These are phyloP conservation scores for Brachionus rubens DNA, from an alignment of 1,140 invertebrate species.

Conservation along the genomic window DNA sequence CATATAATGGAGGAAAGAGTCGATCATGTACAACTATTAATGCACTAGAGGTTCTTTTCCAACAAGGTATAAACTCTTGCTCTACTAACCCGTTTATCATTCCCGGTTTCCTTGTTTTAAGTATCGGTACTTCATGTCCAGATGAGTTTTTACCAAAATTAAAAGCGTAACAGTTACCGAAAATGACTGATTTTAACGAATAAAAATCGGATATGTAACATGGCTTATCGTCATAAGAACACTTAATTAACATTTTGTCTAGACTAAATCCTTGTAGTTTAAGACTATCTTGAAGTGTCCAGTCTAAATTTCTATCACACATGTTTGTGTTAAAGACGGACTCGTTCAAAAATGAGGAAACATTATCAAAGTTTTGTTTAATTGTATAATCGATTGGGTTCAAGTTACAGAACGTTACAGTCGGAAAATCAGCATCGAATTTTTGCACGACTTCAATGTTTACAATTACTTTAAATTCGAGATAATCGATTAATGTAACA, in stretches of 20 bases:
- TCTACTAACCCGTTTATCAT: constrained; percentile 1
- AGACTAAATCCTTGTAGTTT: background rate
- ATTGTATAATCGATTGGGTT: constrained; percentile 27
- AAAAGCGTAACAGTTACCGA: constrained; percentile 30
- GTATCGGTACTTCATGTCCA: background rate
- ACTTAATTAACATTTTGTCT: background rate
- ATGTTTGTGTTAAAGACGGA: background rate
- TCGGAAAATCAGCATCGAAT: constrained; percentile 6
- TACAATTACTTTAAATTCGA: constrained; percentile 22
- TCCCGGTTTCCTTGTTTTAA: background rate
- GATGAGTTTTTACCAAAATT: constrained; percentile 32
- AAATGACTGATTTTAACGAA: background rate
- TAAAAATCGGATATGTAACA: constrained; percentile 19
- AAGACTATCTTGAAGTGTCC: background rate
- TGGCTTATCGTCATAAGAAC: background rate
- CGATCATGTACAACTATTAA: constrained; percentile 21
- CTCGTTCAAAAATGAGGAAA: background rate
- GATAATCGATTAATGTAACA: background rate
- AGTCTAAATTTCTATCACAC: background rate
- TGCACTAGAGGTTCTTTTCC: background rate
- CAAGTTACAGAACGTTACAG: constrained; percentile 29
- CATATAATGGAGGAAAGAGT: background rate
- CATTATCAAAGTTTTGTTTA: background rate
- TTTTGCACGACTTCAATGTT: background rate
- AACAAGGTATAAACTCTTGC: constrained; percentile 18